Base-by-base conservation (phyloP, 2,888 invertebrate genomes). In the Ditylenchus weischeri region DNA sequence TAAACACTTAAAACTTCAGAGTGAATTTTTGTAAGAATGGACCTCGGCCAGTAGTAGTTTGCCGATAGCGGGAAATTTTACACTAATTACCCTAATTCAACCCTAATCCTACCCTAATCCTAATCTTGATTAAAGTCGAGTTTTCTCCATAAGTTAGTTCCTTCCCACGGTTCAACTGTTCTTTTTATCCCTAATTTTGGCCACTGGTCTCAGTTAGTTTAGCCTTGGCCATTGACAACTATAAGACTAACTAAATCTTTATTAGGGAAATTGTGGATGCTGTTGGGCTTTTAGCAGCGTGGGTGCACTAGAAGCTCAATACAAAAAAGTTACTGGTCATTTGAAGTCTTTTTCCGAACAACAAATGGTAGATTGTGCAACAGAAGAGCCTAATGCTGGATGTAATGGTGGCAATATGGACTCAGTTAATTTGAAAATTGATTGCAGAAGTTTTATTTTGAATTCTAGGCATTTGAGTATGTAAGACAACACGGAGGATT, bases 401-500 rank as follows among this genome's bases (percentile, higher is more conserved):
- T 86, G 85, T 78, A 79, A 83, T 69, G 85, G 85, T 48, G 86
- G 86, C 13, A 78, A 84, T n/a, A 84, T 85, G 84, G 85, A 85
- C 80, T 71, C 70, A 64, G 84, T 84, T 48, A 62, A 57, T 64
- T 29, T 50, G 18, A 6, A 19, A 18, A 21, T 63, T 64, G 3
- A 35, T 57, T 19, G 1, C 5, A 23, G n/a, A 57, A 18, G 3
- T 19, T n/a, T 57, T 19, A 19, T 29, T 18, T 57, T 18, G 2
- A 18, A 19, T 71, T 68, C 63, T 73, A 81, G 66, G 84, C 84
- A 43, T 85, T 86, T 78, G 77, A 83, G 69, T 86, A 86, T 79
- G 83, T 86, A 69, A 84, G 84, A 70, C 79, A 72, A 62, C 83
- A 84, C 84, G 87, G 87, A 65, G 94, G 94, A 73, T 87, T 95